phyloP scores from a whole-genome alignment of 1,140 invertebrate species.

The Zophobas atratus region DNA sequence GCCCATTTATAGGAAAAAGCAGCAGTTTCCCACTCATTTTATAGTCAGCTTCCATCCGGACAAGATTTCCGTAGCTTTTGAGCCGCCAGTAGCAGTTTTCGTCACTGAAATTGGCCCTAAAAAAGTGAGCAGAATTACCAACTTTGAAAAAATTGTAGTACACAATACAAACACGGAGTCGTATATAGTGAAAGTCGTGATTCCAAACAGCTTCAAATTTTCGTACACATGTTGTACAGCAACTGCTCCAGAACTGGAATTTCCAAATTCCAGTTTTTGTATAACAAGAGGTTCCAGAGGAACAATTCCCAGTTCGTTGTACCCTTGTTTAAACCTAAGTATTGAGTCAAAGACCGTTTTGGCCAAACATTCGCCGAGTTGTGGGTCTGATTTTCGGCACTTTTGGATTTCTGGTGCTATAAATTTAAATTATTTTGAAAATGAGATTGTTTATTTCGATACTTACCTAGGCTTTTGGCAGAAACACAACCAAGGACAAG shows the following conservation, averaged over 20 bases:
- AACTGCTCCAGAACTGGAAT: not conserved
- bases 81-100: constrained; percentile 10
- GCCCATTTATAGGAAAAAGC: constrained; percentile 13
- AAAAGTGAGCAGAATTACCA: not conserved
- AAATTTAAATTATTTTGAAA: not conserved
- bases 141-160: not conserved
- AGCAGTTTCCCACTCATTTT: constrained; percentile 43
- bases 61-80: too few relatives aligned
- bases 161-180: not conserved
- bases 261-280: not conserved
- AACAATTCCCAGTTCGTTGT: constrained; percentile 6
- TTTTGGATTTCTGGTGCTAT: not conserved
- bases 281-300: constrained; percentile 6
- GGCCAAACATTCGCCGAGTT: not conserved
- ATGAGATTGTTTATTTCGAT: not conserved
- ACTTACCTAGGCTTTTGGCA: not conserved
- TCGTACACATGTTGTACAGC: not conserved
- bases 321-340: not conserved
- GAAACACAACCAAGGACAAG: not conserved
- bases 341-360: not conserved
- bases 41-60: constrained; percentile 46
- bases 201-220: constrained; percentile 1
- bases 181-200: not conserved
- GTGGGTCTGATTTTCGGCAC: constrained; percentile 9
- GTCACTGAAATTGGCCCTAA: constrained; percentile 2